Conservation (phyloP, 2,113 vertebrate genomes). For the Atractosteus spatula region DNA sequence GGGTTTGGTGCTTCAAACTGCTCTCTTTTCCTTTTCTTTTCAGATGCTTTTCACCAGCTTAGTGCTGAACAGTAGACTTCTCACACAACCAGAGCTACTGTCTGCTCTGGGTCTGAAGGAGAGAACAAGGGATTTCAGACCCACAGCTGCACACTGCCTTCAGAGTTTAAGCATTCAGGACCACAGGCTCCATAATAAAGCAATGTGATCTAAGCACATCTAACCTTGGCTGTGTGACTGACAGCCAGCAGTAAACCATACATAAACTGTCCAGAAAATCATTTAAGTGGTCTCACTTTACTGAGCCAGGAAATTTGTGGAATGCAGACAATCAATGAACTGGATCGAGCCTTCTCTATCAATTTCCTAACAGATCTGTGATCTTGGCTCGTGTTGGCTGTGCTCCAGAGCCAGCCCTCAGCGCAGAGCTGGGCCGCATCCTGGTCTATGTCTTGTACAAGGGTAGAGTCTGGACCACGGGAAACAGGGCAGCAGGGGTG, state of each 20-base stretch:
- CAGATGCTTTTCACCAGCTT: too few species aligned
- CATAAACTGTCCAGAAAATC: constrained; percentile 37
- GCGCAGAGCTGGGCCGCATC: background rate
- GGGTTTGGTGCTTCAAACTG: too few species aligned
- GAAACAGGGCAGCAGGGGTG: too few species aligned
- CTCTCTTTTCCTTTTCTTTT: too few species aligned
- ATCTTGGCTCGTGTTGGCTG: constrained; percentile 21
- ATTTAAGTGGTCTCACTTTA: constrained; percentile 46
- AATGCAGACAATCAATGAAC: constrained; percentile 48
- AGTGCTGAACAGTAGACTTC: too few species aligned
- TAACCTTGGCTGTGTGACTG: constrained; percentile 23
- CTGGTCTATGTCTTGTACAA: too few species aligned
- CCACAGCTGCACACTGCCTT: background rate
- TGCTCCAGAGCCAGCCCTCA: background rate
- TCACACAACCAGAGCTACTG: too few species aligned
- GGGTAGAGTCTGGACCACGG: too few species aligned
- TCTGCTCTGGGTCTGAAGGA: too few species aligned
- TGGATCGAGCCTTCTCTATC: constrained; percentile 43
- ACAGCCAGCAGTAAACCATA: constrained; percentile 30
- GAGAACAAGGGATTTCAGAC: too few species aligned
- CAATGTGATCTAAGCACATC: constrained; percentile 26
- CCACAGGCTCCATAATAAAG: constrained; percentile 18
- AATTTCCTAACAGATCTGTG: constrained; percentile 41
- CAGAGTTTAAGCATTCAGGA: background rate
- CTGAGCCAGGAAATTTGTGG: constrained; percentile 51